These are phyloP conservation scores for Tipula vernalis DNA, from an alignment of 2,888 invertebrate species.

Conservation along the genomic window DNA sequence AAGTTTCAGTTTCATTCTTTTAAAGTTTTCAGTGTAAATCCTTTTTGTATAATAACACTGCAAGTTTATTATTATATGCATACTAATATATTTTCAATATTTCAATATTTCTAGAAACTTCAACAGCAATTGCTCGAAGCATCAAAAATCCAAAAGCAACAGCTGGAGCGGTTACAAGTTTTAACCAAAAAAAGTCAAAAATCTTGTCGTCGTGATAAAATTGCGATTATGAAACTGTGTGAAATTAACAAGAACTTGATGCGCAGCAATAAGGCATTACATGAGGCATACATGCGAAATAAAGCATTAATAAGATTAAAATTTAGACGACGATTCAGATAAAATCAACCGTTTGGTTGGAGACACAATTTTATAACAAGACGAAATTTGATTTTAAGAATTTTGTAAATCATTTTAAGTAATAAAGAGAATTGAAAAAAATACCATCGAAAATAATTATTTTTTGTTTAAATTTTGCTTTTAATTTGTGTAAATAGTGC, in stretches of 20 bases:
- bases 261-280: neutral
- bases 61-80: neutral
- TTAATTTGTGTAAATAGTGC: too few species aligned
- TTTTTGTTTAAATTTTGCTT: too few species aligned
- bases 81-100: neutral
- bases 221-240: neutral
- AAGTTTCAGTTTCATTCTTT: too few species aligned
- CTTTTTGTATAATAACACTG: too few species aligned
- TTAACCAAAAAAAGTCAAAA: slow-evolving; percentile 8
- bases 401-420: too few species aligned
- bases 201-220: slow-evolving; percentile 5
- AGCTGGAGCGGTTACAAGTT: neutral
- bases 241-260: neutral
- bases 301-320: neutral
- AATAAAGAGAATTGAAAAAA: too few species aligned
- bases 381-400: neutral
- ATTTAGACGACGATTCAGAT: neutral
- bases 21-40: too few species aligned
- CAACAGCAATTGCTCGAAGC: slow-evolving; percentile 7
- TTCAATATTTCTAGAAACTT: neutral
- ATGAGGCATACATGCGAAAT: neutral
- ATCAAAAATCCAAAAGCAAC: neutral
- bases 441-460: too few species aligned
- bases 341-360: neutral
- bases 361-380: neutral